These are phyloP conservation scores for Drosophila bocqueti DNA, from an alignment of 1,140 invertebrate species.

Conservation along the genomic window DNA sequence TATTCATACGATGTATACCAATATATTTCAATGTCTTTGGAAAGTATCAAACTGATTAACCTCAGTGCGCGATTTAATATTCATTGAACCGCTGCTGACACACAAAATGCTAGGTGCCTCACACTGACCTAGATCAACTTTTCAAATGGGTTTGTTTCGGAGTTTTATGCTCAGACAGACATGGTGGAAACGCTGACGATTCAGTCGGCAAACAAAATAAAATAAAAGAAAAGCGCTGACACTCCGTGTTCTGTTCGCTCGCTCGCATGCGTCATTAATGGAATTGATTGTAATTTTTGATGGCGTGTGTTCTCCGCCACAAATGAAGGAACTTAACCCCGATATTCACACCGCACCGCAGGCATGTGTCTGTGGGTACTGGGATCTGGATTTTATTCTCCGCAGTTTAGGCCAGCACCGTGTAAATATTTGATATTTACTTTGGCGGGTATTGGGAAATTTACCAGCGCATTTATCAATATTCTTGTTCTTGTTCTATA, in stretches of 20 bases:
- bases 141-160: slow-evolving; percentile 14
- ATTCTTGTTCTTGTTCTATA: neutral
- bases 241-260: slow-evolving; percentile 1
- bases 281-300: slow-evolving; percentile 51
- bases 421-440: slow-evolving; percentile 48
- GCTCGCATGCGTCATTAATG: slow-evolving; percentile 42
- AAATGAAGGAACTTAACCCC: slow-evolving; percentile 23
- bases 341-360: slow-evolving; percentile 16
- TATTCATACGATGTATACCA: neutral
- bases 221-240: slow-evolving; percentile 16
- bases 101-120: slow-evolving; percentile 9
- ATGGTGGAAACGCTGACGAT: slow-evolving; percentile 8
- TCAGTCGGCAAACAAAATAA: slow-evolving; percentile 11
- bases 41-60: slow-evolving; percentile 19
- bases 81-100: slow-evolving; percentile 26
- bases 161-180: slow-evolving; percentile 24
- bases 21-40: slow-evolving; percentile 4
- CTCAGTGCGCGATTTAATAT: slow-evolving; percentile 29
- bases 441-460: slow-evolving; percentile 19
- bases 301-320: slow-evolving; percentile 29
- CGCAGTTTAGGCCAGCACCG: slow-evolving; percentile 6
- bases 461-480: slow-evolving; percentile 31
- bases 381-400: slow-evolving; percentile 38
- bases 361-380: slow-evolving; percentile 6
- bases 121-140: slow-evolving; percentile 56